These are phyloP conservation scores for Lepisosteus osseus DNA, from an alignment of 2,113 vertebrate species.

Conservation along the genomic window DNA sequence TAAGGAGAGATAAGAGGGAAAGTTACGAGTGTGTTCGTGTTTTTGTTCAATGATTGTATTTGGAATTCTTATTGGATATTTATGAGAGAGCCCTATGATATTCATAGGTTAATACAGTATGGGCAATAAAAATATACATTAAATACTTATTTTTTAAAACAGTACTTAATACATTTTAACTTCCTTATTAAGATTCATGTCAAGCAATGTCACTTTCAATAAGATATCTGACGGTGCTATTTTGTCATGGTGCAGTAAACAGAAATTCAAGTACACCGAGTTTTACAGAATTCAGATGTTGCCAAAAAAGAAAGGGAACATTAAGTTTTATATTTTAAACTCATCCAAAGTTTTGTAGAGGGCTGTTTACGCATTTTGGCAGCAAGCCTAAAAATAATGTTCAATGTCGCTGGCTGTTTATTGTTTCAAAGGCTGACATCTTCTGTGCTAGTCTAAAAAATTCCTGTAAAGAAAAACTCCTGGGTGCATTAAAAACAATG, in stretches of 20 bases:
- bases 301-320: conserved; percentile 12
- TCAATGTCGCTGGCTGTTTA: not conserved
- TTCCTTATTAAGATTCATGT: not conserved
- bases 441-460: not conserved
- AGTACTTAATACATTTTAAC: conserved; percentile 10
- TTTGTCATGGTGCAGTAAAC: conserved; percentile 27
- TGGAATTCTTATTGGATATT: no score
- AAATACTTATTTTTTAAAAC: not conserved
- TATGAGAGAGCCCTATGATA: no score
- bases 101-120: no score
- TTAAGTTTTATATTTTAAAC: not conserved
- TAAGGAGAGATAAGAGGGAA: no score
- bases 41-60: no score
- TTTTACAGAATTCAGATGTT: conserved; percentile 17
- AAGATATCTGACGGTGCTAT: conserved; percentile 20
- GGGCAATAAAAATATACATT: no score
- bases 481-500: not conserved
- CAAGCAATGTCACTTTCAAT: conserved; percentile 26
- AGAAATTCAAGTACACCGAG: conserved; percentile 12
- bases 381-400: conserved; percentile 10
- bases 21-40: no score
- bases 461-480: not conserved
- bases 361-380: conserved; percentile 18
- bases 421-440: not conserved
- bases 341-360: conserved; percentile 9